These are phyloP conservation scores for Pherbina coryleti DNA, from an alignment of 2,888 invertebrate species.

Conservation along the genomic window DNA sequence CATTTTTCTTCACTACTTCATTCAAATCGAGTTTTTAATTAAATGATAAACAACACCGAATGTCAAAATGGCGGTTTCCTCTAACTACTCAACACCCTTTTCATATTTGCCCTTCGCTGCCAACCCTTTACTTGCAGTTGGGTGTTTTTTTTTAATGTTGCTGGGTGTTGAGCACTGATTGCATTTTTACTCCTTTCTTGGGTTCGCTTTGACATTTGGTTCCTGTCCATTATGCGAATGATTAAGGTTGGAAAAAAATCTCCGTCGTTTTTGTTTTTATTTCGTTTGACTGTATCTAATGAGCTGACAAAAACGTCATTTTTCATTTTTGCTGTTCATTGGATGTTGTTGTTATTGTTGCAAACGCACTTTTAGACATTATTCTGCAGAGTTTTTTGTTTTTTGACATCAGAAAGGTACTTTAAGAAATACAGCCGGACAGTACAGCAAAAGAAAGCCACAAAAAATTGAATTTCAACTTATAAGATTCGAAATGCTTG, in stretches of 20 bases:
- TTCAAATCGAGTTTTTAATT: constrained; percentile 33
- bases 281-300: constrained; percentile 46
- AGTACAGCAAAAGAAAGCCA: background rate
- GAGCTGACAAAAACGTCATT: constrained; percentile 54
- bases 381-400: background rate
- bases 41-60: constrained; percentile 39
- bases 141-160: constrained; percentile 20
- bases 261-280: constrained; percentile 10
- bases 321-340: constrained; percentile 23
- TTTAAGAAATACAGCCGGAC: background rate
- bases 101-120: background rate
- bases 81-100: constrained; percentile 30
- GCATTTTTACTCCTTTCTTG: constrained; percentile 16
- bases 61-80: constrained; percentile 53
- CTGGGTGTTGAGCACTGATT: constrained; percentile 26
- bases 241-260: constrained; percentile 47
- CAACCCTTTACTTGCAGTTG: background rate
- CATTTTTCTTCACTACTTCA: background rate
- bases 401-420: background rate
- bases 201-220: background rate
- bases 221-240: constrained; percentile 32
- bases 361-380: background rate
- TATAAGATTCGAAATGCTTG: background rate
- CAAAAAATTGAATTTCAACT: background rate
- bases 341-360: background rate